phyloP scores from a whole-genome alignment of 2,113 vertebrate genomes.

The Astur gentilis region DNA sequence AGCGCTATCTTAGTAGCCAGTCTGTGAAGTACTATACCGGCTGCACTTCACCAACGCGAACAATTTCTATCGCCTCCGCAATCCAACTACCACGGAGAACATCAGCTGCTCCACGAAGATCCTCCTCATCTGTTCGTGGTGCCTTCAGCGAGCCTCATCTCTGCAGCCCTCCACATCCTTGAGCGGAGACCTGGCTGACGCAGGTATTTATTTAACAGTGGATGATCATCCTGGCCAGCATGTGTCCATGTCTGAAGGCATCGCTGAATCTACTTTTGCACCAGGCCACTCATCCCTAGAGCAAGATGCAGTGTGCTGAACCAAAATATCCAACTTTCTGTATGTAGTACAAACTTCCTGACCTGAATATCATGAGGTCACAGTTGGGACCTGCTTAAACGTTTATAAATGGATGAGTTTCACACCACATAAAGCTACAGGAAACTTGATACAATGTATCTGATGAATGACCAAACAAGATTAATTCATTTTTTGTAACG shows the following conservation, averaged over 20 bases:
- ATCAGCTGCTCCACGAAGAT: background rate
- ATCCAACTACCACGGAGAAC: accelerated
- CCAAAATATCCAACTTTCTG: accelerated
- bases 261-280: background rate
- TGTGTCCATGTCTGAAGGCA: accelerated
- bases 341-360: background rate
- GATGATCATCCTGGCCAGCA: accelerated
- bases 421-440: background rate
- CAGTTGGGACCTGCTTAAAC: background rate
- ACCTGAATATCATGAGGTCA: background rate
- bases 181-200: accelerated
- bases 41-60: accelerated
- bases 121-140: background rate
- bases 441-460: background rate
- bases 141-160: background rate
- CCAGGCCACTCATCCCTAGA: background rate
- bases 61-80: no score
- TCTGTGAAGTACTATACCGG: background rate
- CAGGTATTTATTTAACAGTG: no score
- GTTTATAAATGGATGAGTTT: background rate
- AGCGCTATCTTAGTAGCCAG: no score
- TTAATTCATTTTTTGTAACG: background rate
- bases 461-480: background rate
- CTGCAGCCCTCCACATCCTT: background rate
- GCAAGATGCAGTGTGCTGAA: accelerated